Base-by-base conservation (phyloP, 1,140 invertebrate genomes). In the Rhyacophila brunnea region DNA sequence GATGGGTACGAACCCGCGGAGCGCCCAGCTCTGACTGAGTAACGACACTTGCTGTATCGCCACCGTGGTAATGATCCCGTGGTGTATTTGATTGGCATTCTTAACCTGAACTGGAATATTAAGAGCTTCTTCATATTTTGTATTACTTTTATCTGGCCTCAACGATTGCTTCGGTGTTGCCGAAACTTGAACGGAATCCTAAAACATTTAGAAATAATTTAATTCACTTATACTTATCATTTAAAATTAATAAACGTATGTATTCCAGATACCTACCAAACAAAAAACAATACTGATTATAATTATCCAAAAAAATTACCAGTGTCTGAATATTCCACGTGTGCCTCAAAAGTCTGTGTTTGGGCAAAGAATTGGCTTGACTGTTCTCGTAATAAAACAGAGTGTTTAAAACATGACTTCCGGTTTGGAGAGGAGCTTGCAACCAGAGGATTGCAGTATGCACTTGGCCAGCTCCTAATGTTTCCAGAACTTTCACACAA, bases 311-410 rank as follows among this genome's bases (percentile, higher is more conserved):
- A n/a, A n/a, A n/a, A n/a, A n/a, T n/a, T 50, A 65, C 83, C 46
- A 83, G 71, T 32, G 87, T 82, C n/a, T 78, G 79, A 17, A 88
- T 70, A 48, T 82, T 78, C 80, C 85, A 86, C 10, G 78, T 78
- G 60, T 88, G 85, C 7, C 85, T 79, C 23, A 85, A 77, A 15
- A 88, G 68, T 56, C 86, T 71, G 68, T 72, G 77, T 55, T 72
- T 79, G 15, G 77, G 71, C 58, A 72, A 58, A 62, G 69, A 69
- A 58, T 74, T 74, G 2, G 60, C 17, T 42, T 79, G 68, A 1
- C 69, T 68, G 67, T 83, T 84, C 71, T 88, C 85, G 70, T 89
- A 89, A 70, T 88, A 89, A 69, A 88, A 87, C 49, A 89, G 71
- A 55, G 88, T 72, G 69, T 88, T 80, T 35, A 88, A 68, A 18